These are phyloP conservation scores for Ochropleura leucogaster DNA, from an alignment of 2,888 invertebrate species.

Conservation along the genomic window DNA sequence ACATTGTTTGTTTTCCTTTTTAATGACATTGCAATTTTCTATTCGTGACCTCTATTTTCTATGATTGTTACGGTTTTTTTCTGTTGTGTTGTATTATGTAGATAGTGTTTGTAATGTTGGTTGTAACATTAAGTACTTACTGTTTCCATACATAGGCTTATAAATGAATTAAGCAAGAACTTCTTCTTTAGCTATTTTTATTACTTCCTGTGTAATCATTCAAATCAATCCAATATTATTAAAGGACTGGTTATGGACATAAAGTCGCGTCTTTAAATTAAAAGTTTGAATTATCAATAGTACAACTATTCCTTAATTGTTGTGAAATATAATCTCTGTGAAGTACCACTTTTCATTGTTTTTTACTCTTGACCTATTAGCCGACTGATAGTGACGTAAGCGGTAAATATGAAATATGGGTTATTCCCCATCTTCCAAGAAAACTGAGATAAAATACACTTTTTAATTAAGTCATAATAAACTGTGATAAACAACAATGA, in stretches of 20 bases:
- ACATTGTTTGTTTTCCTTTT: conserved; percentile 53
- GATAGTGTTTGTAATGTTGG: background rate
- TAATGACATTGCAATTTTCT: conserved; percentile 65
- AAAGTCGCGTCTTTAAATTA: background rate
- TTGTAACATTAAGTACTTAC: background rate
- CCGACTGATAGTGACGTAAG: background rate
- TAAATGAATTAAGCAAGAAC: background rate
- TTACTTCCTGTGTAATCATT: background rate
- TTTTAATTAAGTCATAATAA: background rate
- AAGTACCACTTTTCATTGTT: background rate
- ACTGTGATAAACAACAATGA: background rate
- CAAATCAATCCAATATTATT: too few relatives aligned
- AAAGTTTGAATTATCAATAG: background rate
- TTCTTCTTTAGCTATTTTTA: background rate
- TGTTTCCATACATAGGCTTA: background rate
- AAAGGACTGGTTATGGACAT: too few relatives aligned
- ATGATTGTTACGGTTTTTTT: conserved; percentile 11
- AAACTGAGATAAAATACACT: background rate
- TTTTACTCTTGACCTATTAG: conserved; percentile 25
- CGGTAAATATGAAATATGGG: background rate
- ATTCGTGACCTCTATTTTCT: conserved; percentile 57
- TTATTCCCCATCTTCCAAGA: conserved; percentile 30
- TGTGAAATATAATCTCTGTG: background rate
- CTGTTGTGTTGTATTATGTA: background rate
- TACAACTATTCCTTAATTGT: background rate